These are phyloP conservation scores for Vollenhovia emeryi DNA, from an alignment of 1,140 invertebrate genomes.

Conservation along the genomic window DNA sequence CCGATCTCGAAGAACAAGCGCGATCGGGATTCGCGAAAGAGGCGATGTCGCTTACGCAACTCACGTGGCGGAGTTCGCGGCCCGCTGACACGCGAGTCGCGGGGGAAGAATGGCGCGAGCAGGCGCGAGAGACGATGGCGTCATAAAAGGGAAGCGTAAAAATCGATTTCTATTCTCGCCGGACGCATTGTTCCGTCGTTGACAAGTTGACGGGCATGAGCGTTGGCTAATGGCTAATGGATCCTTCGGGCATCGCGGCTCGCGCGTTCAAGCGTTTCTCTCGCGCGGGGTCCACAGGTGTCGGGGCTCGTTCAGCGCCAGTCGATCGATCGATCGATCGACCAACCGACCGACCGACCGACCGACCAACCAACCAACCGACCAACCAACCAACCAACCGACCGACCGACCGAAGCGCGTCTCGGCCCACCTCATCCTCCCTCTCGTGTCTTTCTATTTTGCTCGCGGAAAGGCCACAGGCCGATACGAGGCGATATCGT, in stretches of 20 bases:
- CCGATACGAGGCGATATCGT: conserved; percentile 51
- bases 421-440: not conserved
- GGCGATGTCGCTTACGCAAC: conserved; percentile 25
- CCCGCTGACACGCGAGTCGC: not conserved
- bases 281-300: conserved; percentile 44
- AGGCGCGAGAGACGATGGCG: conserved; percentile 15
- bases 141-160: conserved; percentile 66
- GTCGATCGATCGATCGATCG: conserved; percentile 20
- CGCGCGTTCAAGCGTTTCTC: conserved; percentile 47
- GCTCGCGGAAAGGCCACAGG: conserved; percentile 43
- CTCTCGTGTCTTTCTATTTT: conserved; percentile 34
- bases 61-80: not conserved
- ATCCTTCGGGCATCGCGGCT: conserved; percentile 59
- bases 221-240: conserved; percentile 79
- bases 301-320: not conserved
- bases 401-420: not conserved
- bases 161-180: conserved; percentile 72
- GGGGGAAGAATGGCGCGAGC: conserved; percentile 37
- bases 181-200: conserved; percentile 70
- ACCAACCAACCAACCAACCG: conserved; percentile 1
- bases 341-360: conserved; percentile 11
- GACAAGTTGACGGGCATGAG: conserved; percentile 74
- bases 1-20: not conserved
- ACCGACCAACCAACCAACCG: conserved; percentile 5
- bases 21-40: not conserved